Evolutionary conservation across 2,113 vertebrate genomes (phyloP).

Genomic region (Chloropsis cyanopogon): DNA sequence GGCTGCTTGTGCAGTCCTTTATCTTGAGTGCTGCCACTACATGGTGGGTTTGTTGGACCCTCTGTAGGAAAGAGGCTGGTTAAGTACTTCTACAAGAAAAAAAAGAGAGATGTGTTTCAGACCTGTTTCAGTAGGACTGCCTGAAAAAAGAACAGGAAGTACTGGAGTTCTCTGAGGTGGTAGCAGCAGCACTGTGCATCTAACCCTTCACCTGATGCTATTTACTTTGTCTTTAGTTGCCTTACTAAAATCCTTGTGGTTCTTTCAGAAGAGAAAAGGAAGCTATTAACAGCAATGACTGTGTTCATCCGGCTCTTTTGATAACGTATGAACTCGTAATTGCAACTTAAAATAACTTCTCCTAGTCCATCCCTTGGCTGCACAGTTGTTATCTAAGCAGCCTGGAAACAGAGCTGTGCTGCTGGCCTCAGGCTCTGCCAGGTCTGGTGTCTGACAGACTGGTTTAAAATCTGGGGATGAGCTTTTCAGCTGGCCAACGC

Average conservation of each 20-base stretch:
- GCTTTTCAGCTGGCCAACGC: neutral
- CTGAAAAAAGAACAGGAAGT: neutral
- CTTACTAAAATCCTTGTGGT: neutral
- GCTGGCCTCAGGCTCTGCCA: neutral
- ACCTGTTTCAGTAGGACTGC: neutral
- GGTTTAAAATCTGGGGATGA: neutral
- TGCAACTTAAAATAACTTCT: slow-evolving; percentile 34
- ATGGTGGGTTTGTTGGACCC: neutral
- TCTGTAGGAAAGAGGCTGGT: neutral
- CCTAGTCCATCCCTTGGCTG: neutral
- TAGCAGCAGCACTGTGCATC: neutral
- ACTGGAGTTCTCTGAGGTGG: neutral
- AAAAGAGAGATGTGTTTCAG: neutral
- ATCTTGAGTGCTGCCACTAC: neutral
- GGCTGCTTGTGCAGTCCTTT: neutral
- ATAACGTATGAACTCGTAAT: neutral
- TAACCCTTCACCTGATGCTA: neutral
- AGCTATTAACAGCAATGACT: neutral
- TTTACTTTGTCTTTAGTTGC: neutral
- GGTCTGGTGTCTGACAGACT: neutral
- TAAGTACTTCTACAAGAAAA: neutral
- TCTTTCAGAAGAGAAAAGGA: neutral
- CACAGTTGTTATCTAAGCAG: neutral
- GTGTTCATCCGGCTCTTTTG: neutral
- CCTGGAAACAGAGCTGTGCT: neutral